phyloP scores from a whole-genome alignment of 2,888 invertebrate species.

The Drosophila peninsularis region DNA sequence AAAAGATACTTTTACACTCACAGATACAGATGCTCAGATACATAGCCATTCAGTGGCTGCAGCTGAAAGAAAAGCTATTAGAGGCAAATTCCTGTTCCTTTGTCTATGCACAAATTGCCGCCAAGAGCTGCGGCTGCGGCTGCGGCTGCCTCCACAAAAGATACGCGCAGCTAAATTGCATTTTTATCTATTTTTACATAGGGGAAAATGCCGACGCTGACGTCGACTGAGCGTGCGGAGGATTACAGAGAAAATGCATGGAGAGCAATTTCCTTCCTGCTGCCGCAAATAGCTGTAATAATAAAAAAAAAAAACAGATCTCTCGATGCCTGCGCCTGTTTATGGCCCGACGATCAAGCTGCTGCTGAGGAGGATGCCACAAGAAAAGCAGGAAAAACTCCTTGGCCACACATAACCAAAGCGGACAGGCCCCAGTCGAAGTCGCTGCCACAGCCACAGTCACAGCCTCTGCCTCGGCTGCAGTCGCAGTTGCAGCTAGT shows the following conservation, averaged over 20 bases:
- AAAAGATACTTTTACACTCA: slow-evolving; percentile 37
- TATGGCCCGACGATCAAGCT: slow-evolving; percentile 44
- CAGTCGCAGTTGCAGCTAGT: slow-evolving; percentile 43
- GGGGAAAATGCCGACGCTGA: slow-evolving; percentile 64
- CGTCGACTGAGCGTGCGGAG: slow-evolving; percentile 55
- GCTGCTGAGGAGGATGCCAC: slow-evolving; percentile 61
- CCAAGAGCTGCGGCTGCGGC: slow-evolving; percentile 34
- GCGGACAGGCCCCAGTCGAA: slow-evolving; percentile 9
- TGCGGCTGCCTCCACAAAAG: slow-evolving; percentile 41
- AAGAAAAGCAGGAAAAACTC: slow-evolving; percentile 80
- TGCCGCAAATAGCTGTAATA: slow-evolving; percentile 72
- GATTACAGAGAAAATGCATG: slow-evolving; percentile 65
- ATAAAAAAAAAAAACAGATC: slow-evolving; percentile 62
- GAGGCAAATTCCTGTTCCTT: slow-evolving; percentile 75
- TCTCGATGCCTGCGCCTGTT: slow-evolving; percentile 35
- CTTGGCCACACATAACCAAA: slow-evolving; percentile 52
- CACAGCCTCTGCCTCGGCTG: slow-evolving; percentile 23
- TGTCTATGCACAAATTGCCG: slow-evolving; percentile 78
- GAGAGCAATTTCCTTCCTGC: slow-evolving; percentile 72
- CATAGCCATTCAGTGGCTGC: slow-evolving; percentile 1
- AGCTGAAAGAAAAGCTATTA: slow-evolving; percentile 64
- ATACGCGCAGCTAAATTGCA: slow-evolving; percentile 70
- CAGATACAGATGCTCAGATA: slow-evolving; percentile 19
- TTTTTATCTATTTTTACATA: slow-evolving; percentile 78
- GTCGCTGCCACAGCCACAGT: slow-evolving; percentile 32